Evolutionary conservation across 2,888 invertebrate species (phyloP).

Genomic region (Cephus spinipes): DNA sequence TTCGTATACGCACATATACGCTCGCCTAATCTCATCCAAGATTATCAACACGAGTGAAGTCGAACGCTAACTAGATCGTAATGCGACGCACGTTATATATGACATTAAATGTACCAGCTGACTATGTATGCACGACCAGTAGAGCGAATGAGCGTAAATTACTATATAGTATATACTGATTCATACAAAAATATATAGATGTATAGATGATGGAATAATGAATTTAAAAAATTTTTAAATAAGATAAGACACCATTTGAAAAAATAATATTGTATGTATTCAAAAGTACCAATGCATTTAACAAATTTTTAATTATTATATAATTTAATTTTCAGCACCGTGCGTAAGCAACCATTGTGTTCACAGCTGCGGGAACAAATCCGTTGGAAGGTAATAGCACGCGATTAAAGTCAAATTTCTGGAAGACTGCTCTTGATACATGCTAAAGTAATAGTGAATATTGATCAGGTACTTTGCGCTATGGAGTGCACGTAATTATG

Average conservation of each 20-base stretch:
- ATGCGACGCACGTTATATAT: constrained; percentile 35
- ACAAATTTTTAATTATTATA: background rate
- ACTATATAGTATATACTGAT: background rate
- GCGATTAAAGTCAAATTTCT: constrained; percentile 47
- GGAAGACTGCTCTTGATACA: constrained; percentile 51
- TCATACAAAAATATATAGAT: background rate
- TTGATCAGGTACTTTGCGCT: constrained; percentile 47
- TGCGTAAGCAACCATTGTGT: background rate
- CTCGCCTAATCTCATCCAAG: constrained; percentile 32
- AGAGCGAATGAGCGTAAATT: background rate
- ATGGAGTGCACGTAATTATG: background rate
- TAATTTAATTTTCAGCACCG: background rate
- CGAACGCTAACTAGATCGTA: constrained; percentile 50
- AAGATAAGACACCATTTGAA: background rate
- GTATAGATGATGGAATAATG: background rate
- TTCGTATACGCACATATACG: constrained; percentile 11
- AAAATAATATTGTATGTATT: background rate
- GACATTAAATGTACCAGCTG: constrained; percentile 28
- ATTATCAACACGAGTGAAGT: constrained; percentile 39
- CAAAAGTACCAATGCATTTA: background rate
- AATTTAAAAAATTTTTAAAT: background rate
- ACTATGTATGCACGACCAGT: constrained; percentile 18
- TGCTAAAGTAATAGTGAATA: constrained; percentile 48
- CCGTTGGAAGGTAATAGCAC: constrained; percentile 25
- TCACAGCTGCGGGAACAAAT: constrained; percentile 52